Conservation (phyloP, 2,113 vertebrate species). For the Delphinapterus leucas region DNA sequence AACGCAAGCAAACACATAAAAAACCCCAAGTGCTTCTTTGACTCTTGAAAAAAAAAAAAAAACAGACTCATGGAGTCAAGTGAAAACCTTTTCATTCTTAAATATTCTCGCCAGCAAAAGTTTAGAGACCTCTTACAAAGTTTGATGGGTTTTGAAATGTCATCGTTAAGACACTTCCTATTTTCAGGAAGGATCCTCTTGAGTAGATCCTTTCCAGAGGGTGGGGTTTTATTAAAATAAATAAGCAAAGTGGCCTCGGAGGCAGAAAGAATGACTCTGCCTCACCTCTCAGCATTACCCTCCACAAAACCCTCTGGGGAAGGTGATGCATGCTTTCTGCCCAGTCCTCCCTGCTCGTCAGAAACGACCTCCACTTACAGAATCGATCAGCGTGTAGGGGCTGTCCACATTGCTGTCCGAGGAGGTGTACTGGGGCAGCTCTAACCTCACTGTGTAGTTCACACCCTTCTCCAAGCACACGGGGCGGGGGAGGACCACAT, state of each 20-base stretch:
- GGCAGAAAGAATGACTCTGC: neutral
- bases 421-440: conserved; percentile 90
- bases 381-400: conserved; percentile 95
- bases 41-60: neutral
- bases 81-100: neutral
- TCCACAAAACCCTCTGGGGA: neutral
- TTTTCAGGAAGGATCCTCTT: neutral
- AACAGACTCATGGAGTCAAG: neutral
- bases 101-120: neutral
- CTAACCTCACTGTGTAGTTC: conserved; percentile 94
- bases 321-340: rapidly evolving
- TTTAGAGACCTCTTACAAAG: neutral
- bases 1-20: neutral
- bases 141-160: neutral
- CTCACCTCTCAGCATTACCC: rapidly evolving
- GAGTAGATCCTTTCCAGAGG: neutral
- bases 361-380: conserved; percentile 83
- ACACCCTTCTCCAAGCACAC: conserved; percentile 94
- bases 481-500: conserved; percentile 88
- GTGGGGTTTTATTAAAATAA: neutral
- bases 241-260: neutral
- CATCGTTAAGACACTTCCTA: neutral
- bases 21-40: neutral
- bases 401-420: conserved; percentile 86
- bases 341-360: neutral